Conservation (phyloP, 2,797 vertebrate genomes). For the Hyperoplus lanceolatus region DNA sequence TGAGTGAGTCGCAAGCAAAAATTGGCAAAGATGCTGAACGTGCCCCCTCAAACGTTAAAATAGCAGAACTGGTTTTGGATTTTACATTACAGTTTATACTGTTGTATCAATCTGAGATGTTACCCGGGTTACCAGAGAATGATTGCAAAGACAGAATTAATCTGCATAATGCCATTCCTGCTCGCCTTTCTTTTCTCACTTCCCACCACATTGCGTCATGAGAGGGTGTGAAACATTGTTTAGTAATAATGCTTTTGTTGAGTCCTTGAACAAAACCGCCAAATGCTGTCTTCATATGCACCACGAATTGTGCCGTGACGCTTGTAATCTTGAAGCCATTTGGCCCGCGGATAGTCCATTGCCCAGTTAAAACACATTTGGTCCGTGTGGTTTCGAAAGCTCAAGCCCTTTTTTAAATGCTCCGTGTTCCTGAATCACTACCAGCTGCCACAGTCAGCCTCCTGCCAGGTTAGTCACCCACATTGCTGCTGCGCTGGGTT, state of each 20-base stretch:
- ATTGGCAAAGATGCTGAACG: conserved; percentile 25
- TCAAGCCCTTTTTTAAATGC: conserved; percentile 71
- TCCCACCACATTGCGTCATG: conserved; percentile 40
- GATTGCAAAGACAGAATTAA: conserved; percentile 28
- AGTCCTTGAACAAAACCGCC: conserved; percentile 33
- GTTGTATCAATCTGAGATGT: not conserved
- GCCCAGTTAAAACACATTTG: conserved; percentile 86
- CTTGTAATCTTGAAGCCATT: conserved; percentile 89
- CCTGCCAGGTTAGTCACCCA: conserved; percentile 70
- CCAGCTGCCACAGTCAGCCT: conserved; percentile 87
- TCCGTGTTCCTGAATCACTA: conserved; percentile 86
- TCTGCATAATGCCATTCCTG: conserved; percentile 2
- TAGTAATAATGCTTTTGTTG: conserved; percentile 22
- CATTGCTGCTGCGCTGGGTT: conserved; percentile 20
- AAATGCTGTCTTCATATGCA: conserved; percentile 39
- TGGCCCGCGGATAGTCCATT: conserved; percentile 83
- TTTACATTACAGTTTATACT: not conserved
- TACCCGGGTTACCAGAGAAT: conserved; percentile 11
- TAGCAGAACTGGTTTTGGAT: conserved; percentile 1
- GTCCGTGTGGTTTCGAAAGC: conserved; percentile 86
- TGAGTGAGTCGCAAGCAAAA: conserved; percentile 11
- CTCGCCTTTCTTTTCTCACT: conserved; percentile 24
- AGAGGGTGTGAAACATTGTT: conserved; percentile 24
- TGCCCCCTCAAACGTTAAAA: conserved; percentile 30
- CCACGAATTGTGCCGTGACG: conserved; percentile 54